These are phyloP conservation scores for Acleris emargana DNA, from an alignment of 2,888 invertebrate genomes.

Conservation along the genomic window DNA sequence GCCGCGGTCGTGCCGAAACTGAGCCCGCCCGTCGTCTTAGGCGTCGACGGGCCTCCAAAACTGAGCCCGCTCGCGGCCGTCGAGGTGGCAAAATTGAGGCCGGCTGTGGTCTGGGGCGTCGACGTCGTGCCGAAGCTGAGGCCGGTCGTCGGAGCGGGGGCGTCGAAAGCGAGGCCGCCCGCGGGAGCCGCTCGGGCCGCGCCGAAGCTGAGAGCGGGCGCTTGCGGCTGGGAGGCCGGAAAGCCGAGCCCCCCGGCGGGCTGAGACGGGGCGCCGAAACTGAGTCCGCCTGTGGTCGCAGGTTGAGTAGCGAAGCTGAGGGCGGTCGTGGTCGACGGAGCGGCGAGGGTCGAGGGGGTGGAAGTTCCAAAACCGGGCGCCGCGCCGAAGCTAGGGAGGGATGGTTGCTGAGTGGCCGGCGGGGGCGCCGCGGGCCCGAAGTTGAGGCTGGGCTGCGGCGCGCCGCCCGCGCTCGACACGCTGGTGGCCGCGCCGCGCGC, in stretches of 20 bases:
- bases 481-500: conserved; percentile 13
- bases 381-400: not conserved
- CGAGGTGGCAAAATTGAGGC: conserved; percentile 32
- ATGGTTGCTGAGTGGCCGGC: no score
- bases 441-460: conserved; percentile 4
- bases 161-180: conserved; percentile 42
- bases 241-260: conserved; percentile 3
- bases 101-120: conserved; percentile 26
- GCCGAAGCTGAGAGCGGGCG: not conserved
- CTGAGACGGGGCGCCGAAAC: conserved; percentile 43
- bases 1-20: conserved; percentile 38
- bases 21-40: conserved; percentile 36
- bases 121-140: conserved; percentile 46
- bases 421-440: conserved; percentile 6
- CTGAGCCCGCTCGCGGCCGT: conserved; percentile 23
- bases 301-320: conserved; percentile 36
- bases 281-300: conserved; percentile 40
- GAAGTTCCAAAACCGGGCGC: conserved; percentile 32
- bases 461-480: not conserved
- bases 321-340: not conserved
- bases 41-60: conserved; percentile 41
- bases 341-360: not conserved
- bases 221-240: not conserved
- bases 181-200: conserved; percentile 26
- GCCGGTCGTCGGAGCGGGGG: conserved; percentile 31